Base-by-base conservation (phyloP, 2,888 invertebrate species). In the Drosophila subsilvestris region DNA sequence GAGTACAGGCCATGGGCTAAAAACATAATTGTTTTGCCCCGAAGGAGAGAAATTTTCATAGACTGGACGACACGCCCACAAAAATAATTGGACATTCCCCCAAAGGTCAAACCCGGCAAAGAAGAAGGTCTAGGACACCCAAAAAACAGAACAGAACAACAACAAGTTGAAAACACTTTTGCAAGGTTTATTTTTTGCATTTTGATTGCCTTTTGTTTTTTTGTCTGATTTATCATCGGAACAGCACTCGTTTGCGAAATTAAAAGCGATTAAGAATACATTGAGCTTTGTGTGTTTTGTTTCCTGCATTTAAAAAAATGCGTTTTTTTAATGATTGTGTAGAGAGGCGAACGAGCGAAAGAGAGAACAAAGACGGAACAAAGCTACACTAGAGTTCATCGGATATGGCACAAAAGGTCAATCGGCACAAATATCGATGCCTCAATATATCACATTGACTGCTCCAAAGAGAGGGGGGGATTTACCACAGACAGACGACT, bases 391-490 rank as follows among this genome's bases (percentile, higher is more conserved):
- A 69, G 76, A 75, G 58, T 47, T 47, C 56, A 49, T 37, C 42
- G 32, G 49, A 57, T 74, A 85, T 83, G 61, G 83, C 89, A 61
- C 83, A 89, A 83, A 37, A 83, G 83, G 83, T 83, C 88, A 87
- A 87, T 76, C 32, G 32, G 32, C 12, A 32, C 10, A 32, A 32
- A 72, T 70, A 1, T 85, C 79, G 42, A 51, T 55, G 58, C 51
- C 42, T 9, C 51, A 10, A 76, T 63, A 18, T 45, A 37, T 63
- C 43, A 60, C 9, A 55, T 4, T n/a, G 42, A 37, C 18, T 18
- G 14, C 18, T 20, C 12, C 14, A 18, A 8, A 18, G 37, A 6
- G 69, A 32, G 71, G 69, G 43, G 71, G 58, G 71, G 43, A 48
- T 66, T 69, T 43, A 57, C 66, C 43, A 32, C 57, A 61, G 29